A percentile compares a stretch with the other conserved stretches of the same genome.
These are phyloP conservation scores for Regulus satrapa DNA, from an alignment of 2,113 vertebrate species.

Conservation along the genomic window DNA sequence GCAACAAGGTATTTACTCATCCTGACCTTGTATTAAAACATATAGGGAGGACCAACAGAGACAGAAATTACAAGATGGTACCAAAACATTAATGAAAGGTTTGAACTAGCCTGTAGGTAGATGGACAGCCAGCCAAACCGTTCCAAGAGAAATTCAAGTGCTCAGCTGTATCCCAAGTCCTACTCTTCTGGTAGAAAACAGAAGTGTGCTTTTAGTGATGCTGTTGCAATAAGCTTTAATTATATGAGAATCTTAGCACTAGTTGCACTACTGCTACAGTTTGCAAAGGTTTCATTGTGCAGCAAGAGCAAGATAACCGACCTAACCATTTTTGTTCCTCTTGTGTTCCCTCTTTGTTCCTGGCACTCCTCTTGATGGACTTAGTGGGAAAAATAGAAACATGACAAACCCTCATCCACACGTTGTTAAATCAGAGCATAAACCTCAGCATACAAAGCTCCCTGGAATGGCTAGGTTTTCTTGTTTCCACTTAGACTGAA, in stretches of 20 bases:
- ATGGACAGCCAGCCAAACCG: not conserved
- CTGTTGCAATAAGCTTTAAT: not conserved
- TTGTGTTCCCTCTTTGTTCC: not conserved
- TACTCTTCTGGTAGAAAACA: not conserved
- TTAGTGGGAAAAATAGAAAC: not conserved
- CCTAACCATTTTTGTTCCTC: not conserved
- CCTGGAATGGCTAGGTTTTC: not conserved
- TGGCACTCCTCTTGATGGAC: not conserved
- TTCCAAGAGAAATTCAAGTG: not conserved
- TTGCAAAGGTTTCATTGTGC: not conserved
- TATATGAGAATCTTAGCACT: not conserved
- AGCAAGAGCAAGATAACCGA: not conserved
- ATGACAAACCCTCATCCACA: not conserved
- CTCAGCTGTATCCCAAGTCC: not conserved
- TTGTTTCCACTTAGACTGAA: not conserved
- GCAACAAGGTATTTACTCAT: not conserved
- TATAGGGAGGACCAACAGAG: not conserved
- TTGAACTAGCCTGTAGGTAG: not conserved
- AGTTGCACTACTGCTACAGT: rapidly evolving
- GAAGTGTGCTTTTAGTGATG: not conserved
- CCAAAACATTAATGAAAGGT: not conserved
- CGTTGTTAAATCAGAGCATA: not conserved
- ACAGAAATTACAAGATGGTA: not conserved
- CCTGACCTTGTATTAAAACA: not conserved
- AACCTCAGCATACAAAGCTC: not conserved